Percentiles rank a stretch among this genome's conserved stretches.
Conservation (phyloP, 1,140 invertebrate genomes). For the Elysia chlorotica region DNA sequence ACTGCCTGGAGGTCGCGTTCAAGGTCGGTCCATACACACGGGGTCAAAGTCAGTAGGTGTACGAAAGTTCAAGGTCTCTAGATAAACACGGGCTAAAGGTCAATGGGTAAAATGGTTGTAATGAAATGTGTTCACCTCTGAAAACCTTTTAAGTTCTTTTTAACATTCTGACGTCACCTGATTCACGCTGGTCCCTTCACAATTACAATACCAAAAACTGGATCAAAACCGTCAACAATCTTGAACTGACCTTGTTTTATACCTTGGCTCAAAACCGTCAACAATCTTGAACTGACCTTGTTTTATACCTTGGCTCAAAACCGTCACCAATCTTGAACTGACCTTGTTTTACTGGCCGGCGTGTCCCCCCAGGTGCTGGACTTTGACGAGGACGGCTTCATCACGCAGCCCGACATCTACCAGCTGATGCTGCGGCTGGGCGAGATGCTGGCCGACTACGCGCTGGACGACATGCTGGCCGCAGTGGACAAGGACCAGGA, state of each 20-base stretch:
- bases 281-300: neutral
- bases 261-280: too few species aligned
- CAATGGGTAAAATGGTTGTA: neutral
- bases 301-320: too few species aligned
- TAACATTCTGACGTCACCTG: neutral
- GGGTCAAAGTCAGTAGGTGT: neutral
- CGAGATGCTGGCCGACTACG: conserved; percentile 6
- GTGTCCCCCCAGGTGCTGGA: neutral
- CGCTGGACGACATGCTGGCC: neutral
- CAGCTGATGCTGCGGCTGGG: conserved; percentile 4
- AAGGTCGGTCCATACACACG: neutral
- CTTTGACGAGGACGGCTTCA: conserved; percentile 6
- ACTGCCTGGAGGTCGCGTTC: neutral
- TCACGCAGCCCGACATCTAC: conserved; percentile 3
- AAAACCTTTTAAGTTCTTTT: neutral
- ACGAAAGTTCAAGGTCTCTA: neutral
- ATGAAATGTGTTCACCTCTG: too few species aligned
- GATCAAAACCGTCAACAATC: neutral
- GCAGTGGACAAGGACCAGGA: conserved; percentile 8
- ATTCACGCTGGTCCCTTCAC: neutral
- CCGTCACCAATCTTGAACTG: neutral
- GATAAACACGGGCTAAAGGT: neutral
- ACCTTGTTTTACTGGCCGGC: neutral
- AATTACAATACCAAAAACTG: neutral
- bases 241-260: neutral